Evolutionary conservation across 2,113 vertebrate species (phyloP).

Genomic region (Phalacrocorax pelagicus): DNA sequence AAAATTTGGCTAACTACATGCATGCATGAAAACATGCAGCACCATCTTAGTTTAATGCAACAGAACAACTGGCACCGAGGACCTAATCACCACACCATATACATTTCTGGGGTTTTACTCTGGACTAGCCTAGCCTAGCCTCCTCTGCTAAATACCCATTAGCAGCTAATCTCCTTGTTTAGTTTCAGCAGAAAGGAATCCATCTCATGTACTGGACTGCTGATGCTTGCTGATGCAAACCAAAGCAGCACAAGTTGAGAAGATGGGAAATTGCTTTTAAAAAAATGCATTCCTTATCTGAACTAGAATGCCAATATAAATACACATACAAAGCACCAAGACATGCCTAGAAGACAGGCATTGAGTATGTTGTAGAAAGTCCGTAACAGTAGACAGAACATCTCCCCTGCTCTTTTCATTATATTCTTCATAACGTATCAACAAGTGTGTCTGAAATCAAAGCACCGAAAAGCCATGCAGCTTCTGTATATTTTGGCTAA

Average conservation of each 20-base stretch:
- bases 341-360: background rate
- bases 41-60: background rate
- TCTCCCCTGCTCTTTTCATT: background rate
- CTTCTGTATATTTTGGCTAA: background rate
- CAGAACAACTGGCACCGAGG: background rate
- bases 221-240: background rate
- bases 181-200: background rate
- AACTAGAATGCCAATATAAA: background rate
- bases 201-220: background rate
- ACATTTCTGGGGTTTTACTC: background rate
- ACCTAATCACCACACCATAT: background rate
- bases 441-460: background rate
- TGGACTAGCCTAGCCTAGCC: background rate
- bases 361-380: background rate
- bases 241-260: background rate
- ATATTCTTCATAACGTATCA: background rate
- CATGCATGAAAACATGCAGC: background rate
- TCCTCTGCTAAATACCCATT: background rate
- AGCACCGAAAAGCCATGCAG: background rate
- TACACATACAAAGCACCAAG: background rate
- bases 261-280: background rate
- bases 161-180: background rate
- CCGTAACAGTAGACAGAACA: background rate
- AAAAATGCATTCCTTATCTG: background rate
- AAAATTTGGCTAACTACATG: fast-evolving